These are phyloP conservation scores for Coelopa pilipes DNA, from an alignment of 2,888 invertebrate species.

Conservation along the genomic window DNA sequence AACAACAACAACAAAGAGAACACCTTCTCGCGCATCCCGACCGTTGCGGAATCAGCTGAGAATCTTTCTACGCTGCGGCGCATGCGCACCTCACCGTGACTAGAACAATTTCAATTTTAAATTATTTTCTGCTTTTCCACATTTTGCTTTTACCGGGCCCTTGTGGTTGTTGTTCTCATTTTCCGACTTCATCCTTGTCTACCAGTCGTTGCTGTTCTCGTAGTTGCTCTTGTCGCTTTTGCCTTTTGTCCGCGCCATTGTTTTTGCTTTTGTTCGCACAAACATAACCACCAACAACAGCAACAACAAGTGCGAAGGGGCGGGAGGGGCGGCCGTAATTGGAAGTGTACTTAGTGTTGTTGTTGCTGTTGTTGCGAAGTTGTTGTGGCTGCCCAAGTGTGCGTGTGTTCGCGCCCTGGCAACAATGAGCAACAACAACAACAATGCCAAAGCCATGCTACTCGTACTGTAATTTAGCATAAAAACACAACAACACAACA, in stretches of 20 bases:
- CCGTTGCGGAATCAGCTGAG: slow-evolving; percentile 19
- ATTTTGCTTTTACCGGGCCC: background rate
- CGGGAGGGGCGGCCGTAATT: too few relatives aligned
- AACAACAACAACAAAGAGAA: background rate
- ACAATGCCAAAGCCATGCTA: background rate
- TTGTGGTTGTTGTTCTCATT: background rate
- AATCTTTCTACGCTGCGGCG: slow-evolving; percentile 21
- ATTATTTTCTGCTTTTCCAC: slow-evolving; percentile 16
- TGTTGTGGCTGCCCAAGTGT: background rate
- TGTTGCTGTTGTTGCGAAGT: too few relatives aligned
- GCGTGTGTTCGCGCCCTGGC: background rate
- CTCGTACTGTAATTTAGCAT: slow-evolving; percentile 25
- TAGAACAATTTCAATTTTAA: slow-evolving; percentile 30
- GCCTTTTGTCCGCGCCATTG: too few relatives aligned
- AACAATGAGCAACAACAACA: slow-evolving; percentile 9
- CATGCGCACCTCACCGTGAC: slow-evolving; percentile 27
- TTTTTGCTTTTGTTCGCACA: too few relatives aligned
- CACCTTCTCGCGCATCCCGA: background rate
- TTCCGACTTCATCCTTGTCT: too few relatives aligned
- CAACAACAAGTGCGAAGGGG: too few relatives aligned
- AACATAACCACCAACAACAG: too few relatives aligned
- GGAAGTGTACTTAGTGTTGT: too few relatives aligned
- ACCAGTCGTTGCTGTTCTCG: too few relatives aligned
- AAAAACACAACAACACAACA: slow-evolving; percentile 9
- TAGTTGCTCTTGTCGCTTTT: too few relatives aligned